Conservation (phyloP, 1,140 invertebrate species). For the Caerostris darwini region DNA sequence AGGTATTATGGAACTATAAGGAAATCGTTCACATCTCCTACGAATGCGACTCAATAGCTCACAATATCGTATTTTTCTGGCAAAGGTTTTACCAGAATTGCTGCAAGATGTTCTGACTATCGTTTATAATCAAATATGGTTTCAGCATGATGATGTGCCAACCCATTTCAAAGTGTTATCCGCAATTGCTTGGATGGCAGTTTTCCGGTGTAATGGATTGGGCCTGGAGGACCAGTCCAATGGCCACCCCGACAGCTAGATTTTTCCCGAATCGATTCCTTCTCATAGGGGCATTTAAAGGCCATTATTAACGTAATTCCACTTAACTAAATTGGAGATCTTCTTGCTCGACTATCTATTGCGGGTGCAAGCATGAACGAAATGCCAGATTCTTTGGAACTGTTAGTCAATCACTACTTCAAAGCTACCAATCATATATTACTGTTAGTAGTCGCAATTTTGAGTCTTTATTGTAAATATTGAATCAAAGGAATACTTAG, state of each 20-base stretch:
- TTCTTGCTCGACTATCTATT: too few relatives aligned
- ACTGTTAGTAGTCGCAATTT: too few relatives aligned
- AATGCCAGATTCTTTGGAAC: not conserved
- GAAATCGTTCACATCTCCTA: too few relatives aligned
- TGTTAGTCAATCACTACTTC: too few relatives aligned
- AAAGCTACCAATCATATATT: too few relatives aligned
- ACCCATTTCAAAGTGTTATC: not conserved
- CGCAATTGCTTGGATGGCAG: not conserved
- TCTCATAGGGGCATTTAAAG: not conserved
- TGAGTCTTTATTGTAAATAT: too few relatives aligned
- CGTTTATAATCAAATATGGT: not conserved
- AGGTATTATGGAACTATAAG: too few relatives aligned
- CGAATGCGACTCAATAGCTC: not conserved
- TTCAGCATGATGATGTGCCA: not conserved
- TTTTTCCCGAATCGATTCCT: not conserved
- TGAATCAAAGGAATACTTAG: too few relatives aligned
- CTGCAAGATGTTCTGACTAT: not conserved
- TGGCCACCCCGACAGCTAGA: not conserved
- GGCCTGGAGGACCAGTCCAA: not conserved
- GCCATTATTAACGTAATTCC: not conserved
- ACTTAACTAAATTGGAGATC: not conserved
- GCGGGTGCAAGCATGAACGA: not conserved
- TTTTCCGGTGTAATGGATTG: not conserved
- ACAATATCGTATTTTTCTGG: not conserved
- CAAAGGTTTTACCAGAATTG: too few relatives aligned